Evolutionary conservation across 2,113 vertebrate genomes (phyloP).

Genomic region (Ailurus styani): DNA sequence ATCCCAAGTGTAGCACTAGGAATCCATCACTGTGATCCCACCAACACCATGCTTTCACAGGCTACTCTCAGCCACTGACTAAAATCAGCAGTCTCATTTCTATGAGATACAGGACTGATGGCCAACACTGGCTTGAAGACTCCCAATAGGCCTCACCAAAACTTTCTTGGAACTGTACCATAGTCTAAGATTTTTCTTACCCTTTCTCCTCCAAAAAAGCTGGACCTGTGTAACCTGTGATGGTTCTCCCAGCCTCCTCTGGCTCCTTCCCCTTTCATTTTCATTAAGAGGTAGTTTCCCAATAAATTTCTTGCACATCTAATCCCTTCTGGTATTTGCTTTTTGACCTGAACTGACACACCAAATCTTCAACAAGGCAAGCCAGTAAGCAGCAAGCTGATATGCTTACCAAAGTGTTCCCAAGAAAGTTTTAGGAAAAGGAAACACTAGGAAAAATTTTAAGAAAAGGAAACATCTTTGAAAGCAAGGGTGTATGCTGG

Average conservation of each 20-base stretch:
- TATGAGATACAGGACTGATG: neutral
- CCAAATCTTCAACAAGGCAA: neutral
- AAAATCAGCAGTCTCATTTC: neutral
- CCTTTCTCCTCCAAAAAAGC: conserved; percentile 10
- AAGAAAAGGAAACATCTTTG: neutral
- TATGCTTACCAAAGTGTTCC: neutral
- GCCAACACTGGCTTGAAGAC: neutral
- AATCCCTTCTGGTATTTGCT: neutral
- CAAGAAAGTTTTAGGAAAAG: conserved; percentile 4
- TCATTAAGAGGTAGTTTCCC: neutral
- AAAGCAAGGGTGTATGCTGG: neutral
- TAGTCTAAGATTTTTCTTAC: neutral
- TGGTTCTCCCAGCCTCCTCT: neutral
- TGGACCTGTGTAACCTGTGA: neutral
- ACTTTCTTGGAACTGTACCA: neutral
- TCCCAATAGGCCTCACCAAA: neutral
- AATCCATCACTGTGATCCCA: neutral
- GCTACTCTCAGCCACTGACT: neutral
- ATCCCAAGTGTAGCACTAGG: neutral
- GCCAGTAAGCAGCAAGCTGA: neutral
- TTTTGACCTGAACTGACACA: neutral
- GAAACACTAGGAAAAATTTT: neutral
- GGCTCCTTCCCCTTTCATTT: neutral
- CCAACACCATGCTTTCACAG: neutral
- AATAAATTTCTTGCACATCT: neutral